phyloP scores from a whole-genome alignment of 1,140 invertebrate species.

The Akabosia matsudoensis region DNA sequence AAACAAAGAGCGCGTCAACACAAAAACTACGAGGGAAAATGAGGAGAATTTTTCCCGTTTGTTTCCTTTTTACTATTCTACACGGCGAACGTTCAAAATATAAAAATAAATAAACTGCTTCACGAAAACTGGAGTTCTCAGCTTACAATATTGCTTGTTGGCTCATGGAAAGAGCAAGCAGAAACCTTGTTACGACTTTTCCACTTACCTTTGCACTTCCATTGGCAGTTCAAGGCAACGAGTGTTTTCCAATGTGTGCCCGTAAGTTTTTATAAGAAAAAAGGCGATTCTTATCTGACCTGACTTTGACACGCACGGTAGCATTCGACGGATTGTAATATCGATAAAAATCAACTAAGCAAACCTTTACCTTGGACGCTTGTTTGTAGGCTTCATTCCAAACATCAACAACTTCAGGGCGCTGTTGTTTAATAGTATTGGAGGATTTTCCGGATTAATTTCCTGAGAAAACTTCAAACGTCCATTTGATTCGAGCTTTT shows the following conservation, averaged over 20 bases:
- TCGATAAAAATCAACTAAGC: neutral
- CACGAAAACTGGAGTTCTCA: neutral
- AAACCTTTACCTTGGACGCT: neutral
- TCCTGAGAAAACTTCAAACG: too few relatives aligned
- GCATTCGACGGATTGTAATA: neutral
- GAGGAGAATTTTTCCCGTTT: neutral
- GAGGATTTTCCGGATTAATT: too few relatives aligned
- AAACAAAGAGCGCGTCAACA: neutral
- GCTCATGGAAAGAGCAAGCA: neutral
- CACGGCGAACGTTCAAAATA: too few relatives aligned
- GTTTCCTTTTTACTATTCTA: neutral
- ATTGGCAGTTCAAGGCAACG: too few relatives aligned
- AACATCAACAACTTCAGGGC: too few relatives aligned
- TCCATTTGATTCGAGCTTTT: too few relatives aligned
- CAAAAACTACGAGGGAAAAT: neutral
- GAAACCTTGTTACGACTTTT: neutral
- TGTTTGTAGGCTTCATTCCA: too few relatives aligned
- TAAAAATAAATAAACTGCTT: neutral
- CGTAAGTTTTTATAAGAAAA: too few relatives aligned
- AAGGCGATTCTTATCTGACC: too few relatives aligned
- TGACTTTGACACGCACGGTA: conserved; percentile 16
- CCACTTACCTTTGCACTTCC: too few relatives aligned
- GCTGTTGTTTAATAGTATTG: too few relatives aligned
- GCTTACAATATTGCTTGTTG: neutral
- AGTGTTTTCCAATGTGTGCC: too few relatives aligned